Conservation (phyloP, 2,113 vertebrate genomes). For the Tichodroma muraria region DNA sequence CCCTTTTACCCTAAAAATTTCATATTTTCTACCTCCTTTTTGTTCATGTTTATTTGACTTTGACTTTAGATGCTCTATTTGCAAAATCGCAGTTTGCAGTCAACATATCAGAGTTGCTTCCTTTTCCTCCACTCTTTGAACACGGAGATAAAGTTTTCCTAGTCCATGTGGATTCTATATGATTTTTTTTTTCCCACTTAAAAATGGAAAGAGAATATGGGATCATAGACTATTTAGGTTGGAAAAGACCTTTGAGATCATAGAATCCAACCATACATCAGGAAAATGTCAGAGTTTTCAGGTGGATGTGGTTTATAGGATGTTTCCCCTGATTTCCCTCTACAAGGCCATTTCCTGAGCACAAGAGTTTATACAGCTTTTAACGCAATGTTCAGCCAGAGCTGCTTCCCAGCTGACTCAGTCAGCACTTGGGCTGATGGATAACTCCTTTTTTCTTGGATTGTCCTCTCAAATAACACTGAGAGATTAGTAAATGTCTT, state of each 20-base stretch:
- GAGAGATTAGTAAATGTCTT: background rate
- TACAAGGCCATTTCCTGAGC: background rate
- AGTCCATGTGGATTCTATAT: background rate
- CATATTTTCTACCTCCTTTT: background rate
- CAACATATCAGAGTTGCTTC: background rate
- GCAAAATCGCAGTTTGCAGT: background rate
- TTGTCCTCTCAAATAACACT: background rate
- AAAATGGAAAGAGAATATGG: background rate
- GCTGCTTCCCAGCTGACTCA: background rate
- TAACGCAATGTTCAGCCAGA: background rate
- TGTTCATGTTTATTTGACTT: background rate
- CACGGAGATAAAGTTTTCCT: background rate
- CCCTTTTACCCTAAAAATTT: background rate
- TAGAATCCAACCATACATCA: rapidly evolving
- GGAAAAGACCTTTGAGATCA: background rate
- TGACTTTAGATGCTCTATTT: background rate
- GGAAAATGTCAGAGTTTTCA: background rate
- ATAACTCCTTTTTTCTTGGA: background rate
- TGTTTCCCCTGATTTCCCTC: background rate
- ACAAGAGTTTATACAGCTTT: background rate
- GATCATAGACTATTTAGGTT: background rate
- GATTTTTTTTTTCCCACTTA: background rate
- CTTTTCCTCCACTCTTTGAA: background rate
- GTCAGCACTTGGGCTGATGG: background rate
- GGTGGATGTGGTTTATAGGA: background rate